Conservation (phyloP, 2,888 invertebrate genomes). For the Pristionchus exspectatus region DNA sequence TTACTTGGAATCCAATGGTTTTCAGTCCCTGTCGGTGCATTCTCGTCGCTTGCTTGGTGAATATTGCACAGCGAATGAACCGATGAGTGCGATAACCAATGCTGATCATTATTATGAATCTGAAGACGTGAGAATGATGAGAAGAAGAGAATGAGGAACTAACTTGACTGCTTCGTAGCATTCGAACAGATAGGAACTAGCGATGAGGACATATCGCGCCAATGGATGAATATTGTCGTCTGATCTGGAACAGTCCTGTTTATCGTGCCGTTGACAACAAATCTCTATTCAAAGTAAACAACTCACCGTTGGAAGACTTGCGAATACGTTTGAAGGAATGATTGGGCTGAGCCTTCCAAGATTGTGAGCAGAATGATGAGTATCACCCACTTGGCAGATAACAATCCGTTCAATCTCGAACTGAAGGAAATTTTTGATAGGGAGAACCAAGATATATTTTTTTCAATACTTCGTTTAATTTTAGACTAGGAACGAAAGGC, state of each 20-base stretch:
- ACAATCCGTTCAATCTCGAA: background rate
- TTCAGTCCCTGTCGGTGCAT: background rate
- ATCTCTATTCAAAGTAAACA: too few relatives aligned
- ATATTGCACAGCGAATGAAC: background rate
- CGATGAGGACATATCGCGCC: background rate
- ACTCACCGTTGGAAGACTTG: background rate
- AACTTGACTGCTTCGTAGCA: background rate
- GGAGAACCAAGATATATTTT: background rate
- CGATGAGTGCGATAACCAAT: conserved; percentile 32
- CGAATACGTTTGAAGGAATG: background rate
- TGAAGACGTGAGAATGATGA: background rate
- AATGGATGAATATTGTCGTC: background rate
- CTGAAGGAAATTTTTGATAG: background rate
- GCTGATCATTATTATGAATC: background rate
- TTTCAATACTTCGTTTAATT: too few relatives aligned
- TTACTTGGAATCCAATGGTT: background rate
- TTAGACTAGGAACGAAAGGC: too few relatives aligned
- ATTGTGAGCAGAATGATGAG: background rate
- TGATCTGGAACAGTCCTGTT: background rate
- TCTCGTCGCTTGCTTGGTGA: conserved; percentile 13
- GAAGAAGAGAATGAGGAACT: background rate
- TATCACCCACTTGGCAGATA: background rate
- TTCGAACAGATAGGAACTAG: background rate
- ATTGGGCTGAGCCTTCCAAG: background rate
- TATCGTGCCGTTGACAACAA: too few relatives aligned